phyloP scores from a whole-genome alignment of 2,113 vertebrate species.

The Eretmochelys imbricata region DNA sequence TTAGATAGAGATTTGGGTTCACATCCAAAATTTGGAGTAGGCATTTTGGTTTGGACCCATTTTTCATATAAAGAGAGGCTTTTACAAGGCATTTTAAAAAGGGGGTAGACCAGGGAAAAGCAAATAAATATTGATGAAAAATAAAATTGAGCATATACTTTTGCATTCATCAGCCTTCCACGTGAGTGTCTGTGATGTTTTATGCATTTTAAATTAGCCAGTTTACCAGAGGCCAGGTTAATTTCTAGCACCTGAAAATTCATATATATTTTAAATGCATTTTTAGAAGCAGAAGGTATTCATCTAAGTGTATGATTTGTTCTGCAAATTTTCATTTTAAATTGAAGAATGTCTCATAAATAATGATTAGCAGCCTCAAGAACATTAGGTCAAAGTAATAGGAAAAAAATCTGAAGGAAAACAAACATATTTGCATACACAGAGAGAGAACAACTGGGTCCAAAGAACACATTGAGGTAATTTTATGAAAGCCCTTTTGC shows the following conservation, averaged over 20 bases:
- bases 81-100: conserved; percentile 8
- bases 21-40: background rate
- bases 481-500: background rate
- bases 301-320: conserved; percentile 8
- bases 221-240: conserved; percentile 30
- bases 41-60: background rate
- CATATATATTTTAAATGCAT: background rate
- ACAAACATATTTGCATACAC: background rate
- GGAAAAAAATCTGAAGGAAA: background rate
- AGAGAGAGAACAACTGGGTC: background rate
- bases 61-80: background rate
- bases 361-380: conserved; percentile 1
- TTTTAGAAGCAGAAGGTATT: conserved; percentile 27
- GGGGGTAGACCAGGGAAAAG: background rate
- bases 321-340: conserved; percentile 49
- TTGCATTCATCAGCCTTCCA: conserved; percentile 15
- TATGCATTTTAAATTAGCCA: conserved; percentile 36
- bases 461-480: background rate
- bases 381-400: background rate
- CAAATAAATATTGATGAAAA: conserved; percentile 63
- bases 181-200: conserved; percentile 22
- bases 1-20: background rate
- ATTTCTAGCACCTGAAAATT: conserved; percentile 38
- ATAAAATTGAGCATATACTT: conserved; percentile 3
- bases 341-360: conserved; percentile 24